A percentile compares a stretch with the other conserved stretches of the same genome.
These are phyloP conservation scores for Diploptera punctata DNA, from an alignment of 2,888 invertebrate genomes.

Conservation along the genomic window DNA sequence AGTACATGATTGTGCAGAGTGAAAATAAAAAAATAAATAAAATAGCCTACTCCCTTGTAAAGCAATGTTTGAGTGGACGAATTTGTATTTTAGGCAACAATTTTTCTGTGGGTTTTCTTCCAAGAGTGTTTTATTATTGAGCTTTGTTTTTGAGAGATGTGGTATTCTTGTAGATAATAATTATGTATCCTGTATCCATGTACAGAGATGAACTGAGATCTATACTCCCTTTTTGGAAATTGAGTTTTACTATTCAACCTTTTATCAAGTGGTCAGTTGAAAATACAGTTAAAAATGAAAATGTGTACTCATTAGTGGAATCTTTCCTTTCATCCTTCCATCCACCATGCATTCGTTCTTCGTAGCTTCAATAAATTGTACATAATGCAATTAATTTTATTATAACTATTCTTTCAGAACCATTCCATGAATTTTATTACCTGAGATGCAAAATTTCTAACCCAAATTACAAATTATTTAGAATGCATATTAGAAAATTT, in stretches of 20 bases:
- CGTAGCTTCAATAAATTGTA: no score
- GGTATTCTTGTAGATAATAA: slow-evolving; percentile 43
- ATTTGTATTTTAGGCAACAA: slow-evolving; percentile 40
- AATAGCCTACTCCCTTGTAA: slow-evolving; percentile 18
- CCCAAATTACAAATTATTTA: no score
- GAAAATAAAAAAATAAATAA: background rate
- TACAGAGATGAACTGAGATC: slow-evolving; percentile 43
- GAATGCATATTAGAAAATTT: no score
- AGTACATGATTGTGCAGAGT: slow-evolving; percentile 37
- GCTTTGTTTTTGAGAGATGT: slow-evolving; percentile 41
- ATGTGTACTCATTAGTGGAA: background rate
- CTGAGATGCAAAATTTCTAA: no score
- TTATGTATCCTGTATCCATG: slow-evolving; percentile 40
- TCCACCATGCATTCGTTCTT: no score
- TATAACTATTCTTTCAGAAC: no score
- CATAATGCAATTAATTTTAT: no score
- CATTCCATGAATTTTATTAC: no score
- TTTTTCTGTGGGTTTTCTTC: slow-evolving; percentile 42
- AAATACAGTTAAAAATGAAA: slow-evolving; percentile 35
- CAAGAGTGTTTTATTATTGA: slow-evolving; percentile 39
- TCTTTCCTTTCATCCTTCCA: background rate
- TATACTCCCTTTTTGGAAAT: slow-evolving; percentile 36
- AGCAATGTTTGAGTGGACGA: slow-evolving; percentile 35
- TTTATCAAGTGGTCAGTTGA: slow-evolving; percentile 41
- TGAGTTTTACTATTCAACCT: slow-evolving; percentile 41